Base-by-base conservation (phyloP, 2,113 vertebrate genomes). In the Thunnus thynnus region DNA sequence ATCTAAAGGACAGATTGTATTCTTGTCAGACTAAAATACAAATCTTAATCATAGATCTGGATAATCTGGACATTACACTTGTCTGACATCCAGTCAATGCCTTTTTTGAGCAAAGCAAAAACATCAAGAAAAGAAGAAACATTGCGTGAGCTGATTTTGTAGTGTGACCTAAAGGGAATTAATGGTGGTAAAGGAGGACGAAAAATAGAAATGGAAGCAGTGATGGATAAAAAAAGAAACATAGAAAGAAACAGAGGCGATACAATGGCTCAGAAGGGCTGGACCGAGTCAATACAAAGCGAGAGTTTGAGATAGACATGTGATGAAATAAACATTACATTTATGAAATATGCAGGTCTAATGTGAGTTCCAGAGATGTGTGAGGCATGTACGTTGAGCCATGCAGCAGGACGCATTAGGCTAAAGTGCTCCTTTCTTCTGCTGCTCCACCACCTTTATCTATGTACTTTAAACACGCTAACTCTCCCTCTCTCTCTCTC, bases 291-390 rank as follows among this genome's bases (percentile, higher is more conserved):
- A 47, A 69, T 47, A 56, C 1, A 2, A 68, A 61, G 58, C 4
- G 12, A 61, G 70, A 48, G 47, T 0, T n/a, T 3, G 74, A 63
- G 61, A 61, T 50, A 50, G 73, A 70, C 54, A 44, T 41, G 36
- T 32, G 16, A 88, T 92, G 46, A 87, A 87, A 83, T 80, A 84
- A 90, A 82, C 69, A 90, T 84, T 5, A 64, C 17, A 5, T 22
- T 83, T 18, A 76, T 90, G 18, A 88, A 89, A 87, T 77, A 84
- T 87, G 25, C 51, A 87, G 62, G 22, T 54, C 41, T 75, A 79
- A 84, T 87, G 67, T 32, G 54, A 72, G 69, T 13, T 47, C 27
- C 25, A 46, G 51, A 84, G 88, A 83, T 1, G 47, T 70, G 73
- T 60, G 51, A 80, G 70, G 70, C 17, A 22, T 14, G 17, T 56